phyloP scores from a whole-genome alignment of 2,797 vertebrate genomes.

The Meda fulgida region DNA sequence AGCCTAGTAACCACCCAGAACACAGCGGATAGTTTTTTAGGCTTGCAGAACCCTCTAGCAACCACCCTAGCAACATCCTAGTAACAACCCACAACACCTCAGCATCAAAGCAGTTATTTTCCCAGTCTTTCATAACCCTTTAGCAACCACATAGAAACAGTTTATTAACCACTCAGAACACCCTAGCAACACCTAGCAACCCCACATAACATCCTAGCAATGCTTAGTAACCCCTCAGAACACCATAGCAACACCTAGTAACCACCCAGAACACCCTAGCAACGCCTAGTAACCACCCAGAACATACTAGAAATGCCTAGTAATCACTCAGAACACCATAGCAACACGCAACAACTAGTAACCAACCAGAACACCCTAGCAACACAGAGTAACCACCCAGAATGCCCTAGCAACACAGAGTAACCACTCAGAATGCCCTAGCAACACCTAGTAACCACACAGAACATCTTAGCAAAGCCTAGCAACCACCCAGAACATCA shows the following conservation, averaged over 20 bases:
- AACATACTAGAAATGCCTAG: no score
- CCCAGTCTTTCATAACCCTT: not conserved
- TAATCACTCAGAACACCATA: no score
- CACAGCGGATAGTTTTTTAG: not conserved
- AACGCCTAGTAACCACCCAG: not conserved
- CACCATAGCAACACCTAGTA: not conserved
- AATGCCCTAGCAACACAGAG: not conserved
- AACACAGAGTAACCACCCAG: not conserved
- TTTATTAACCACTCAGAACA: not conserved
- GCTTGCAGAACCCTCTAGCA: not conserved
- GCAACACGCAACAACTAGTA: not conserved
- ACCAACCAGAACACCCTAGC: not conserved
- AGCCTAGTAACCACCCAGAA: not conserved
- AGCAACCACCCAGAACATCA: not conserved
- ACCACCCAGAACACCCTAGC: not conserved
- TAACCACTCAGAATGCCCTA: not conserved
- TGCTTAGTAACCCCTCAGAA: not conserved
- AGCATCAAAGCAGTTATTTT: no score
- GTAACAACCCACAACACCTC: not conserved
- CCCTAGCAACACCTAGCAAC: not conserved
- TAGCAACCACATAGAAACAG: no score
- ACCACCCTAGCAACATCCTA: not conserved
- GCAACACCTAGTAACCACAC: no score
- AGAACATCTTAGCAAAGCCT: not conserved
- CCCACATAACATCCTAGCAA: not conserved